Percentiles rank a stretch among this genome's conserved stretches.
Evolutionary conservation across 1,140 invertebrate genomes (phyloP).

Genomic region (Gonioctena quinquepunctata): DNA sequence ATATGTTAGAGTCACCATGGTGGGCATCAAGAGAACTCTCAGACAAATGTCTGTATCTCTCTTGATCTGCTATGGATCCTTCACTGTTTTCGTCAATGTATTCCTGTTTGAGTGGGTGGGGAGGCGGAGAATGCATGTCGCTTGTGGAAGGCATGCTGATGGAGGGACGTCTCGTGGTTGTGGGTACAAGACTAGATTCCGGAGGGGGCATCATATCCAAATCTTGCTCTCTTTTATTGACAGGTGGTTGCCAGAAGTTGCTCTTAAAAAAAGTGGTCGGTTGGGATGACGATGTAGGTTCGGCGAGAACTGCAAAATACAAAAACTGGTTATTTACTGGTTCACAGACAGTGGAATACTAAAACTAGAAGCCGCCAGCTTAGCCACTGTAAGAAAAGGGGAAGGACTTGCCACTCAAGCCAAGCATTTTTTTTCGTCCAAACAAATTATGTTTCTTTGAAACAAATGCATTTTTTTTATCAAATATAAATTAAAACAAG

Average conservation of each 20-base stretch:
- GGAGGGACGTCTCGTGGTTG: constrained; percentile 62
- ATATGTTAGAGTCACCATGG: constrained; percentile 52
- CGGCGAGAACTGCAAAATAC: constrained; percentile 51
- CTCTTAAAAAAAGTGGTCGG: constrained; percentile 48
- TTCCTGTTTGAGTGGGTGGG: constrained; percentile 68
- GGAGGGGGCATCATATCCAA: constrained; percentile 67
- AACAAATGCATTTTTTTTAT: no score
- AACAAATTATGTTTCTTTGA: no score
- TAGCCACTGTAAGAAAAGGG: constrained; percentile 54
- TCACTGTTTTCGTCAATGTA: constrained; percentile 71
- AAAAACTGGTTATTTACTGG: constrained; percentile 44
- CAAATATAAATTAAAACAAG: constrained; percentile 25
- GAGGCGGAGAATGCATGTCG: constrained; percentile 53
- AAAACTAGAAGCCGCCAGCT: constrained; percentile 51
- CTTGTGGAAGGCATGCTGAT: constrained; percentile 49
- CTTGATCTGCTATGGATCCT: constrained; percentile 58
- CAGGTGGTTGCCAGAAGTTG: constrained; percentile 52
- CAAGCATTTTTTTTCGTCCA: constrained; percentile 32
- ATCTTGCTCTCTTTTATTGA: constrained; percentile 57
- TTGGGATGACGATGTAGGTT: constrained; percentile 30
- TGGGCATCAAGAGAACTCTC: constrained; percentile 56
- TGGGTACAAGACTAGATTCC: constrained; percentile 58
- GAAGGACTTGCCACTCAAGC: constrained; percentile 52
- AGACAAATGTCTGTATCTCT: constrained; percentile 48
- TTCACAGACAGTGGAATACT: constrained; percentile 34